Conservation (phyloP, 2,113 vertebrate species). For the Pyxicephalus adspersus region DNA sequence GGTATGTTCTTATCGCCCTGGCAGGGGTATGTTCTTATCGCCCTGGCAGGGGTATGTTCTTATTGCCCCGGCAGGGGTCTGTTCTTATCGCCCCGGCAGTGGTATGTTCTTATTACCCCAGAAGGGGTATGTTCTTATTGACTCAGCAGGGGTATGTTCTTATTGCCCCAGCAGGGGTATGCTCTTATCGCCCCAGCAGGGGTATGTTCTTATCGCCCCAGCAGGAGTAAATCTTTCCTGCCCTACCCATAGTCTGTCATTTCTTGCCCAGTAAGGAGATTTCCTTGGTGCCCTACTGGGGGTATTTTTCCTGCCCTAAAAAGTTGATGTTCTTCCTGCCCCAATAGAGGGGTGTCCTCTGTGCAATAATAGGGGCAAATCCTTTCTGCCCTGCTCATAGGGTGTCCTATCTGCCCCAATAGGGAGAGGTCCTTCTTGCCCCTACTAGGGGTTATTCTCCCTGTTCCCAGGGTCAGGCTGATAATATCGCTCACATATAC, state of each 20-base stretch:
- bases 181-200: background rate
- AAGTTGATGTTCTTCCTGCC: background rate
- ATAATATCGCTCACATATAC: background rate
- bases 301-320: background rate
- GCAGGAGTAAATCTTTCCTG: background rate
- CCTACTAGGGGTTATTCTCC: background rate
- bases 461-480: too few relatives aligned
- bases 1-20: too few relatives aligned
- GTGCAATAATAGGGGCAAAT: background rate
- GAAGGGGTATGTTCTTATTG: background rate
- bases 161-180: background rate
- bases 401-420: background rate
- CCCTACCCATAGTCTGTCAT: background rate
- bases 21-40: too few relatives aligned
- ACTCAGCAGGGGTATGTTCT: background rate
- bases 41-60: too few relatives aligned
- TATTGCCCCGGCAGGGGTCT: too few relatives aligned
- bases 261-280: background rate
- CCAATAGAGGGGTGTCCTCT: too few relatives aligned
- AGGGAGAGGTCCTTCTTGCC: too few relatives aligned
- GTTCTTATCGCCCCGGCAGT: too few relatives aligned
- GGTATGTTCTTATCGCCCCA: background rate
- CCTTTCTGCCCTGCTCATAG: background rate
- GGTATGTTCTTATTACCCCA: background rate
- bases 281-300: background rate